Percentiles rank a stretch among this genome's conserved stretches.
These are phyloP conservation scores for Mythimna lalbum DNA, from an alignment of 2,888 invertebrate genomes.

Conservation along the genomic window DNA sequence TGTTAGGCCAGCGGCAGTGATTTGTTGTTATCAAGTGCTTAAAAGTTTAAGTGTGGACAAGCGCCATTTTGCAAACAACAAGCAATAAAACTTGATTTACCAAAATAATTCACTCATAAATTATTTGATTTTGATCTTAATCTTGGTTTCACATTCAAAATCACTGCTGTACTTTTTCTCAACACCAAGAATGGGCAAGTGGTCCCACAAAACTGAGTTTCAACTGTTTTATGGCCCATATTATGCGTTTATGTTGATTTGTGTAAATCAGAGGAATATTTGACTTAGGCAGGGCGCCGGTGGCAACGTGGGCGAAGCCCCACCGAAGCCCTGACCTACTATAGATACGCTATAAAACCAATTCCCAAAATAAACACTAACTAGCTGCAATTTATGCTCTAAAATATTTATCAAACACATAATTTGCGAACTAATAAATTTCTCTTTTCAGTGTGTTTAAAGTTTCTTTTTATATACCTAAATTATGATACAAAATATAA, in stretches of 20 bases:
- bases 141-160: constrained; percentile 27
- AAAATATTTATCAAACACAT: constrained; percentile 27
- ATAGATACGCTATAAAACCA: constrained; percentile 52
- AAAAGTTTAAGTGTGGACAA: not conserved
- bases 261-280: constrained; percentile 63
- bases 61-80: not conserved
- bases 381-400: constrained; percentile 25
- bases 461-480: constrained; percentile 16
- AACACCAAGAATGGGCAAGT: constrained; percentile 36
- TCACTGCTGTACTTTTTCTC: constrained; percentile 31
- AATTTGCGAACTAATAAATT: constrained; percentile 37
- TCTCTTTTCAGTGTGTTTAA: constrained; percentile 12
- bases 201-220: constrained; percentile 30
- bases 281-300: constrained; percentile 63
- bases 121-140: constrained; percentile 32
- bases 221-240: constrained; percentile 36
- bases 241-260: constrained; percentile 61
- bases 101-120: constrained; percentile 13
- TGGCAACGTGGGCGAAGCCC: constrained; percentile 70
- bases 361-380: constrained; percentile 41
- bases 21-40: not conserved
- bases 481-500: constrained; percentile 33
- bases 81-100: constrained; percentile 7
- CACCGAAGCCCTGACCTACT: constrained; percentile 69
- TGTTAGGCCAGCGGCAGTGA: constrained; percentile 1